Evolutionary conservation across 2,113 vertebrate genomes (phyloP).

Genomic region (Macrotus californicus): DNA sequence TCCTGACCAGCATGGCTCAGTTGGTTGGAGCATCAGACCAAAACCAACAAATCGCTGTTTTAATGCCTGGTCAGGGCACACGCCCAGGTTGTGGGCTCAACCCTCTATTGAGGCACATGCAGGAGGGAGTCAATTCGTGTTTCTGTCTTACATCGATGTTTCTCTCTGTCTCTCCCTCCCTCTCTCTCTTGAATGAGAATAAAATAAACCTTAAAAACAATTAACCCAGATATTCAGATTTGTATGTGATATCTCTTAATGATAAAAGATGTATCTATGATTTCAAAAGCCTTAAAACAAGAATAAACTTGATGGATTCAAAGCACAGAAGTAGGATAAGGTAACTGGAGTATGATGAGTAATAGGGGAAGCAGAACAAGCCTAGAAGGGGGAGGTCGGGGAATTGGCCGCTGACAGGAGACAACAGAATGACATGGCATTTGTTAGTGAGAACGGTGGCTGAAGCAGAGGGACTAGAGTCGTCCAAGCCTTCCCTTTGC

Average conservation of each 20-base stretch:
- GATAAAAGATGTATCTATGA: background rate
- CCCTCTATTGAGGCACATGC: too few species aligned
- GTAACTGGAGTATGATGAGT: background rate
- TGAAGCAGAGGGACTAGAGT: background rate
- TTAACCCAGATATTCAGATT: background rate
- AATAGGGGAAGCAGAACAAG: background rate
- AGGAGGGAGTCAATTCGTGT: too few species aligned
- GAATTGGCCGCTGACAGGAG: fast-evolving
- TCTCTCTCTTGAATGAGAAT: too few species aligned
- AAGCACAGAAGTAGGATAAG: background rate
- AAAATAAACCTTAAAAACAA: too few species aligned
- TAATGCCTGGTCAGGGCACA: too few species aligned
- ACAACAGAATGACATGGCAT: fast-evolving
- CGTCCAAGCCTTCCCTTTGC: background rate
- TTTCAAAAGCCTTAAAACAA: background rate
- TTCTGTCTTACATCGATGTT: too few species aligned
- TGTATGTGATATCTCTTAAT: background rate
- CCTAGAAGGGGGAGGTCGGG: fast-evolving
- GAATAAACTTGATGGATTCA: background rate
- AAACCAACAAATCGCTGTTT: too few species aligned
- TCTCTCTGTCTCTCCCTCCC: too few species aligned
- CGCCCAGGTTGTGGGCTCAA: too few species aligned
- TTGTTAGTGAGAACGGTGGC: too few species aligned
- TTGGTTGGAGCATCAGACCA: too few species aligned
- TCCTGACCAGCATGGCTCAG: too few species aligned